Percentiles rank a stretch among this genome's conserved stretches.
These are phyloP conservation scores for zebrafish (Danio rerio) DNA, from an alignment of 2,113 vertebrate species.

Conservation along the genomic window DNA sequence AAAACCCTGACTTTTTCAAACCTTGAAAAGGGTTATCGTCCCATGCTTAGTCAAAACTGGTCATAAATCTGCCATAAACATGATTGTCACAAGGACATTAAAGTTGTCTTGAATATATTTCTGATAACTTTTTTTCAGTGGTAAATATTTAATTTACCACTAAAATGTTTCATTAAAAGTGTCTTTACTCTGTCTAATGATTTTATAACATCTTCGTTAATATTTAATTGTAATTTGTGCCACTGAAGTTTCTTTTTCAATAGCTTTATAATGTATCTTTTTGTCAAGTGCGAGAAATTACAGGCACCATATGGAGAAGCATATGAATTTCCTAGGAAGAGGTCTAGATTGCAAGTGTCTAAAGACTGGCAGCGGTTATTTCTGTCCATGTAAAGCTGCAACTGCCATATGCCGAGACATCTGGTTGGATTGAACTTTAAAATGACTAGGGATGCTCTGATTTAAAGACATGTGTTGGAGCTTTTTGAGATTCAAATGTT, in stretches of 20 bases:
- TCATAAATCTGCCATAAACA: too few relatives aligned
- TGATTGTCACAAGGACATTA: too few relatives aligned
- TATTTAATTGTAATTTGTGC: too few relatives aligned
- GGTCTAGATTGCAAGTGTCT: not conserved
- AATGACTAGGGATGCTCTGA: not conserved
- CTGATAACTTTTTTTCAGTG: too few relatives aligned
- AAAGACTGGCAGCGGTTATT: not conserved
- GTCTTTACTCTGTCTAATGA: too few relatives aligned
- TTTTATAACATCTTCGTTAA: too few relatives aligned
- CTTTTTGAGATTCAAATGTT: not conserved
- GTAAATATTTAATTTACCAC: too few relatives aligned
- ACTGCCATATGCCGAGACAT: not conserved
- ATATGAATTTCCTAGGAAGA: not conserved
- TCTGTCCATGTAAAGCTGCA: not conserved
- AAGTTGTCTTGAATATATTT: too few relatives aligned
- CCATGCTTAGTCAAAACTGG: too few relatives aligned
- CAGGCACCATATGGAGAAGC: constrained; percentile 1
- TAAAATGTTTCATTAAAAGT: too few relatives aligned
- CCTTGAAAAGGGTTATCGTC: too few relatives aligned
- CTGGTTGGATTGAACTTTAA: not conserved
- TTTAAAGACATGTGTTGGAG: not conserved
- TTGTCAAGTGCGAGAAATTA: not conserved
- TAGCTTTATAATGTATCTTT: not conserved
- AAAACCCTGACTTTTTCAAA: too few relatives aligned
- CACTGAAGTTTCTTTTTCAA: not conserved